phyloP scores from a whole-genome alignment of 2,888 invertebrate species.

The Euphydryas editha region DNA sequence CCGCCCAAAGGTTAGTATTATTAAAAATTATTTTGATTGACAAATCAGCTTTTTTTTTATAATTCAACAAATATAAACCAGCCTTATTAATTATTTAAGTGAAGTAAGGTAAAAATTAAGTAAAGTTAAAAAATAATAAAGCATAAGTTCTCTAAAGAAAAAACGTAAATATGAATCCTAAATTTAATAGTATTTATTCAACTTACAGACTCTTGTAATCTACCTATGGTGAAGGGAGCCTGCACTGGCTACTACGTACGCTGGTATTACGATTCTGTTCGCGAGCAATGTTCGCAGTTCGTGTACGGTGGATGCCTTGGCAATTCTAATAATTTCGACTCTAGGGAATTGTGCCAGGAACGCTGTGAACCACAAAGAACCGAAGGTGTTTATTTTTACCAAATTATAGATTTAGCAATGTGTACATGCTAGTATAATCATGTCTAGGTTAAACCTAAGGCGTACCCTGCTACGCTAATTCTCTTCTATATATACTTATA shows the following conservation, averaged over 20 bases:
- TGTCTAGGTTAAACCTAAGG: too few species aligned
- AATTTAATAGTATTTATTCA: not conserved
- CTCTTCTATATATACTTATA: too few species aligned
- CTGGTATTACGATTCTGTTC: constrained; percentile 92
- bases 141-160: too few species aligned
- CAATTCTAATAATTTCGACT: constrained; percentile 94
- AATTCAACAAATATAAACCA: too few species aligned
- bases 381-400: constrained; percentile 77
- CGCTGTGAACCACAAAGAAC: constrained; percentile 85
- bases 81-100: too few species aligned
- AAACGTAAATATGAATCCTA: too few species aligned
- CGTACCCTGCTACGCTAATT: too few species aligned
- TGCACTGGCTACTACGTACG: constrained; percentile 91
- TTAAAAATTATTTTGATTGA: not conserved
- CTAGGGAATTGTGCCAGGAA: constrained; percentile 89
- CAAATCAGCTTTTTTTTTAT: not conserved
- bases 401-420: too few species aligned
- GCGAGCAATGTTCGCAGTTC: constrained; percentile 92
- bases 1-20: constrained; percentile 62
- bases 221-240: constrained; percentile 92
- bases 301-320: constrained; percentile 96
- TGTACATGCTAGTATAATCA: too few species aligned
- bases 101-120: too few species aligned
- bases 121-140: too few species aligned
- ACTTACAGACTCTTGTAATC: constrained; percentile 86